Evolutionary conservation across 1,140 invertebrate species (phyloP), one percentile per base, ranked within the genome.

Genomic region (Tribolium madens): DNA sequence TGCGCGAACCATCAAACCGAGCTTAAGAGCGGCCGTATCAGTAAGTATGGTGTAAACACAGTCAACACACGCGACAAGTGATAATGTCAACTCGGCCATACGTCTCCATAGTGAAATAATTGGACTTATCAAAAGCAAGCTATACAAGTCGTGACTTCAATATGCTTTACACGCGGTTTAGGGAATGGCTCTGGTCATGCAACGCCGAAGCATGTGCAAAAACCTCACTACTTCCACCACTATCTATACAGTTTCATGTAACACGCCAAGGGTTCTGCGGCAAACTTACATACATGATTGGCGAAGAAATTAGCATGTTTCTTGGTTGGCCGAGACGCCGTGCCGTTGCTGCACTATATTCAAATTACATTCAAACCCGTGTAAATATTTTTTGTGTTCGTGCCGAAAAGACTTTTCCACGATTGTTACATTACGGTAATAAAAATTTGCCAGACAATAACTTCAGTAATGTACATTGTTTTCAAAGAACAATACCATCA

Each of bases 361-460:
- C 50, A 15, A 9, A 12, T 12, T 53, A 2, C 12, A 13, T 5
- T 53, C 18, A 21, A 21, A 21, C 18, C 18, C 18, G 18, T 21
- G 18, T 21, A 26, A 26, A 0, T 26, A 26, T 26, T 26, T 26
- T 26, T 26, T 26, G 6, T 4, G 21, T 53, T 17, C 50, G 50
- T 53, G 50, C 15, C 50, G 50, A 53, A 53, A 53, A 17, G 15
- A 15, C 15, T 53, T 52, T n/a, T 15, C 12, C 50, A 7, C 12
- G 15, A 17, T 52, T 17, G 50, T 52, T 52, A 17, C 12, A 15
- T 52, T 52, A 52, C 12, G 73, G 79, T 21, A 80, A 80, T 80
- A 80, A 80, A 80, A 80, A 80, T 80, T 80, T 80, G 72, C 77
- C 77, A 80, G 77, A 80, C 79, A 80, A 78, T 78, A 78, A 78